Conservation (phyloP, 1,140 invertebrate genomes). For the Drosophila athabasca region DNA sequence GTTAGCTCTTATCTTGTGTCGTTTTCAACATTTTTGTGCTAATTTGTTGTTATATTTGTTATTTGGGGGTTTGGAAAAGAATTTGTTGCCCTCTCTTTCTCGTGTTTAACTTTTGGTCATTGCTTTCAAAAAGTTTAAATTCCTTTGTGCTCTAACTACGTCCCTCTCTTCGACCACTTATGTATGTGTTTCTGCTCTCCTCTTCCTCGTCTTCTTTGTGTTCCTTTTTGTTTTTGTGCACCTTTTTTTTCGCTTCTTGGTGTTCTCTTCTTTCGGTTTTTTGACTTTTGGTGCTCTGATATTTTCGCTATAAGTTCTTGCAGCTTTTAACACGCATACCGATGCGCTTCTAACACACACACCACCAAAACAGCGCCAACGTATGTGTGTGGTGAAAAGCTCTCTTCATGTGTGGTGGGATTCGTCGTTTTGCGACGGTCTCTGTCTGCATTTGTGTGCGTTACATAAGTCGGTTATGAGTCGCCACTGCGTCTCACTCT, state of each 20-base stretch:
- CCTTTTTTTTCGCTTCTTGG: conserved; percentile 9
- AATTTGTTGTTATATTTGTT: conserved; percentile 38
- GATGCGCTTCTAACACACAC: conserved; percentile 57
- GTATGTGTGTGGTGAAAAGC: conserved; percentile 38
- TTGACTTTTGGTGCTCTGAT: conserved; percentile 30
- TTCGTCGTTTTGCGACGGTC: background rate
- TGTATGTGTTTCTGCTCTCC: no score
- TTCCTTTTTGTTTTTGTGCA: background rate
- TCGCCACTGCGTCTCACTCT: conserved; percentile 19
- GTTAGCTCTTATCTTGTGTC: conserved; percentile 40
- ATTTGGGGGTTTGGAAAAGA: no score
- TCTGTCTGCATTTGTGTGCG: conserved; percentile 59
- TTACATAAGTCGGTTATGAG: conserved; percentile 70
- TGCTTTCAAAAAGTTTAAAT: conserved; percentile 17
- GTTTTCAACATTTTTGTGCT: conserved; percentile 1
- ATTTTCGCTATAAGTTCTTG: conserved; percentile 58
- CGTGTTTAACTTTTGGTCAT: conserved; percentile 7
- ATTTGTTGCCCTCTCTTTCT: no score
- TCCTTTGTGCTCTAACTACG: background rate
- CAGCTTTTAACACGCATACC: conserved; percentile 75
- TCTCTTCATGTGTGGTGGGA: conserved; percentile 37
- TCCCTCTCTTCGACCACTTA: no score
- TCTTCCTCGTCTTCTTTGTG: background rate
- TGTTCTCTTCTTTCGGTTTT: conserved; percentile 19
- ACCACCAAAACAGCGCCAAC: conserved; percentile 10